Base-by-base conservation (phyloP, 2,113 vertebrate species). In the Setophaga kirtlandii region DNA sequence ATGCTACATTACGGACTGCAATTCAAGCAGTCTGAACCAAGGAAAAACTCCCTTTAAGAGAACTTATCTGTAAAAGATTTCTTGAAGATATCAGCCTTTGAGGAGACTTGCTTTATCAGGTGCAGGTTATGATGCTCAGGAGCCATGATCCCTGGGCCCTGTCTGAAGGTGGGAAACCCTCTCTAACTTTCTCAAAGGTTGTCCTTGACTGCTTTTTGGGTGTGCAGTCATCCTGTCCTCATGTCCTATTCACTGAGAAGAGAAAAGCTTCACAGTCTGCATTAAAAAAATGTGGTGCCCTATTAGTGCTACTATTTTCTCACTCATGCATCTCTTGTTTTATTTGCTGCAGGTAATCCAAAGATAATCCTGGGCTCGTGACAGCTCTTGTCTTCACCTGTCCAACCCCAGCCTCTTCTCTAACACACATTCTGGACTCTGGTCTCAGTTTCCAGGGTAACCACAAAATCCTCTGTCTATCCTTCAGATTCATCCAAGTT, bases 391-490 rank as follows among this genome's bases (percentile, higher is more conserved):
- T 73, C 70, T 93, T 91, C 87, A 82, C 49, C 70, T 69, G 74
- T 82, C 69, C 73, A 85, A 5, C 11, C 59, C 24, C 53, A 83
- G 49, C 8, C 37, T 55, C 41, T 35, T 35, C 37, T 49, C 65
- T 73, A 93, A 64, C 53, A 67, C 24, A 11, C 16, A 62, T 49
- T 39, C 46, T 80, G 71, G 88, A 91, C 74, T 78, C 46, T 52
- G 81, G 19, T 79, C 84, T 91, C 74, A 37, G 87, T 94, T 93
- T 91, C 90, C 92, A 89, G 46, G 90, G 84, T 39, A 96, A 93
- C 87, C 56, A 85, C 12, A 82, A 78, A 81, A 63, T 87, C 73
- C 19, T 76, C 69, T 87, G 27, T 52, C 42, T 37, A 60, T 68
- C 77, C 35, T 50, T 81, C 63, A 84, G 24, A 47, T 91, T 70